Conservation (phyloP, 2,888 invertebrate species). For the Andrena minutula region DNA sequence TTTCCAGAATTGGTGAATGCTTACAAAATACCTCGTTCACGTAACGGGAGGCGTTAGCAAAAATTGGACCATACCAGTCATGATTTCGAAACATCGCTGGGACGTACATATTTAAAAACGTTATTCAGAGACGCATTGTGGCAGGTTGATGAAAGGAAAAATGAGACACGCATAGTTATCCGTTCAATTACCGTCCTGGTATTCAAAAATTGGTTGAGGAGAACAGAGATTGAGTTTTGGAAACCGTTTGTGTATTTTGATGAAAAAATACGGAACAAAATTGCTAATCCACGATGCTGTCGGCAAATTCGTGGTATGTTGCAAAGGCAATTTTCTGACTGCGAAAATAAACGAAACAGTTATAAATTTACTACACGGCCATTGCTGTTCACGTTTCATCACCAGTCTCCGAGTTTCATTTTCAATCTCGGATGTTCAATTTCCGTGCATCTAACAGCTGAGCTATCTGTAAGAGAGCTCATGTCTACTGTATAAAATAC, state of each 20-base stretch:
- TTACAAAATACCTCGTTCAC: background rate
- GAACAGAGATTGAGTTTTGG: background rate
- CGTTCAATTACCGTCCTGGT: background rate
- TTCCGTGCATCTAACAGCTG: background rate
- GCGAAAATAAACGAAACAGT: background rate
- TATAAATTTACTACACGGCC: background rate
- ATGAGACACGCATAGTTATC: background rate
- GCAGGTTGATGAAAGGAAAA: conserved; percentile 8
- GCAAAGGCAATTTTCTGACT: background rate
- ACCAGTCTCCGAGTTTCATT: background rate
- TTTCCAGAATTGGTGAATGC: conserved; percentile 19
- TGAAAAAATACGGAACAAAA: conserved; percentile 15
- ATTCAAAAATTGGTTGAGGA: background rate
- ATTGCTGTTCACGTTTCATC: background rate
- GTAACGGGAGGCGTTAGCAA: background rate
- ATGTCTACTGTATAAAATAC: too few relatives aligned
- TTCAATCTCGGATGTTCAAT: conserved; percentile 2
- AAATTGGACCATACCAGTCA: conserved; percentile 9
- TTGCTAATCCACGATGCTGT: background rate
- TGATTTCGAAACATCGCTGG: conserved; percentile 21
- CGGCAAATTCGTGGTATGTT: background rate
- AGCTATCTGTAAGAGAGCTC: background rate
- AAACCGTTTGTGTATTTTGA: background rate
- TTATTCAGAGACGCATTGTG: conserved; percentile 28
- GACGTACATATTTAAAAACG: conserved; percentile 70